A percentile compares a stretch with the other conserved stretches of the same genome.
phyloP scores from a whole-genome alignment of 2,888 invertebrate species.

The Linyphia triangularis region DNA sequence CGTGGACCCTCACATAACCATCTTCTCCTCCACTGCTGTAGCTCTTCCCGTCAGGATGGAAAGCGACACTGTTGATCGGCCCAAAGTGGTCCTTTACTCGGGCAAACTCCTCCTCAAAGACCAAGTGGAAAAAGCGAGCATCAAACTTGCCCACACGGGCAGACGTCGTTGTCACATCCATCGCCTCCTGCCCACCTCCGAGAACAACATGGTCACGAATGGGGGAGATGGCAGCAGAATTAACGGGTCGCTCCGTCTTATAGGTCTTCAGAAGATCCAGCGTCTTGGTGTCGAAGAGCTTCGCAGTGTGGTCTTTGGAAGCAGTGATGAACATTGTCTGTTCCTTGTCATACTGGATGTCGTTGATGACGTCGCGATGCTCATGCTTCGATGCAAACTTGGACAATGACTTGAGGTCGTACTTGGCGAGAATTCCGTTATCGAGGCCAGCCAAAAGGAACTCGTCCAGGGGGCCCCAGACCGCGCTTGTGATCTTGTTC shows the following conservation, averaged over 20 bases:
- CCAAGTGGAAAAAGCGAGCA: conserved; percentile 94
- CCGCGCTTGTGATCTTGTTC: conserved; percentile 91
- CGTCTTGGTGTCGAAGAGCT: conserved; percentile 93
- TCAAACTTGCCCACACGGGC: conserved; percentile 98
- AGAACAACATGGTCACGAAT: conserved; percentile 96
- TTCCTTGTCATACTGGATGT: conserved; percentile 96
- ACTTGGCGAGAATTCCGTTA: conserved; percentile 93
- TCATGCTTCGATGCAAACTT: conserved; percentile 88
- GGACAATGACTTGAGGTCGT: conserved; percentile 92
- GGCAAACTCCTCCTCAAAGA: conserved; percentile 98
- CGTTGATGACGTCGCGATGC: conserved; percentile 93
- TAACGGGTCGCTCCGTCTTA: conserved; percentile 98
- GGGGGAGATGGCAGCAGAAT: conserved; percentile 98
- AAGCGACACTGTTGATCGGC: conserved; percentile 98
- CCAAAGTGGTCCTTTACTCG: conserved; percentile 99
- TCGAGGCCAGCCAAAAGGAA: conserved; percentile 95
- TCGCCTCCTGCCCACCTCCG: conserved; percentile 99
- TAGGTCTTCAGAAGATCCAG: conserved; percentile 94
- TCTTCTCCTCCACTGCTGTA: conserved; percentile 99
- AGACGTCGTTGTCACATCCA: conserved; percentile 98
- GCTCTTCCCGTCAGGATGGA: conserved; percentile 98
- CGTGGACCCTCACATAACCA: conserved; percentile 97
- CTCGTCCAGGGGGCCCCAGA: conserved; percentile 97
- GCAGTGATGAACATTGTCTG: conserved; percentile 98
- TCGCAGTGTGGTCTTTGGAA: conserved; percentile 97